A percentile compares a stretch with the other conserved stretches of the same genome.
These are phyloP conservation scores for Drosophila pseudoananassae DNA, from an alignment of 1,140 invertebrate species.

Conservation along the genomic window DNA sequence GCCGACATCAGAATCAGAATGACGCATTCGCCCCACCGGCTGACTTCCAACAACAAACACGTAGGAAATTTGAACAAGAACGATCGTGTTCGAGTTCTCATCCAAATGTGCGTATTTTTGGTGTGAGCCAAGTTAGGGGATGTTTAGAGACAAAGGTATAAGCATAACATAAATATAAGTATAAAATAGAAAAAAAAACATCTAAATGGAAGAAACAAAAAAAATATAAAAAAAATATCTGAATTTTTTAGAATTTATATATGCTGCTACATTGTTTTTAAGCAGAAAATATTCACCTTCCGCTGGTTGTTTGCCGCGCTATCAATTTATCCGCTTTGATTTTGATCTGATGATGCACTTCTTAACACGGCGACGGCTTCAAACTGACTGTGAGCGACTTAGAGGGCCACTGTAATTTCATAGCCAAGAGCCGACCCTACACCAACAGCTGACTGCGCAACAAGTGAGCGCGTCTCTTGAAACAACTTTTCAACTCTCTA, in stretches of 20 bases:
- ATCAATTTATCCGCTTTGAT: conserved; percentile 1
- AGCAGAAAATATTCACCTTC: conserved; percentile 64
- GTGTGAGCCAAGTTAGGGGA: conserved; percentile 9
- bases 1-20: conserved; percentile 1
- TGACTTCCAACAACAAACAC: conserved; percentile 24
- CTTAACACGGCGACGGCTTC: conserved; percentile 17
- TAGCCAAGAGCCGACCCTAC: conserved; percentile 27
- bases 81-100: conserved; percentile 26
- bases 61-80: conserved; percentile 36
- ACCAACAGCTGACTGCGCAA: conserved; percentile 41
- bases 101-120: conserved; percentile 8
- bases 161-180: neutral
- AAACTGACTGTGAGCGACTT: neutral
- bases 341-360: neutral
- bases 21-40: conserved; percentile 27
- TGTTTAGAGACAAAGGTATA: neutral
- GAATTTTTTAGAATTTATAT: neutral
- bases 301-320: neutral
- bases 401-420: neutral
- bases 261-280: neutral
- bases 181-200: neutral
- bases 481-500: no score
- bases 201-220: conserved; percentile 11
- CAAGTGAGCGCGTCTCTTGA: conserved; percentile 35
- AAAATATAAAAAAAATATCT: conserved; percentile 1